A percentile compares a stretch with the other conserved stretches of the same genome.
These are phyloP conservation scores for Diarsia brunnea DNA, from an alignment of 2,888 invertebrate species.

Conservation along the genomic window DNA sequence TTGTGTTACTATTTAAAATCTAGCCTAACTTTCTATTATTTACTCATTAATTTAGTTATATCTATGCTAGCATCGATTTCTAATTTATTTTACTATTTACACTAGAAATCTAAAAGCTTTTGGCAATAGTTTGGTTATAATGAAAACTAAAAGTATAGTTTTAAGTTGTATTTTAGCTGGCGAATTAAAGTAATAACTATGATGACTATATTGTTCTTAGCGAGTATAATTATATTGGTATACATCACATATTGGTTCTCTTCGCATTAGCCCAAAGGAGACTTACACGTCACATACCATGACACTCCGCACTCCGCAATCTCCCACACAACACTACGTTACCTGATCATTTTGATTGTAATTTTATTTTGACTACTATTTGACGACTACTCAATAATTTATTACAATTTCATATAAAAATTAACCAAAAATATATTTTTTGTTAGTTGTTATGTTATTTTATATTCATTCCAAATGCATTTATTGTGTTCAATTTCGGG, in stretches of 20 bases:
- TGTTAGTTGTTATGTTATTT: slow-evolving; percentile 20
- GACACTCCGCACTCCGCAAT: background rate
- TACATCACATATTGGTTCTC: slow-evolving; percentile 8
- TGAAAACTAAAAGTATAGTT: slow-evolving; percentile 32
- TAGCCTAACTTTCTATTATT: slow-evolving; percentile 17
- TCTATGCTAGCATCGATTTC: slow-evolving; percentile 33
- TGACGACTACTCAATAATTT: slow-evolving; percentile 29
- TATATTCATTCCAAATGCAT: slow-evolving; percentile 65
- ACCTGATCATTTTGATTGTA: slow-evolving; percentile 33
- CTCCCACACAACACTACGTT: slow-evolving; percentile 27
- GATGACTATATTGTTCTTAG: background rate
- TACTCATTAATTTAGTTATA: slow-evolving; percentile 42
- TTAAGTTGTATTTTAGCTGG: slow-evolving; percentile 40
- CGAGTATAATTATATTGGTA: slow-evolving; percentile 1
- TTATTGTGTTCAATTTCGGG: slow-evolving; percentile 41
- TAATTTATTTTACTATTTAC: slow-evolving; percentile 47
- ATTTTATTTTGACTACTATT: slow-evolving; percentile 8
- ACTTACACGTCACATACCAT: background rate
- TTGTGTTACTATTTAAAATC: slow-evolving; percentile 27
- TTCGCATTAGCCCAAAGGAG: background rate
- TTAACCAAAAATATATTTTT: slow-evolving; percentile 41
- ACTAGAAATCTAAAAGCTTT: slow-evolving; percentile 42
- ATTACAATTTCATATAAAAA: slow-evolving; percentile 16
- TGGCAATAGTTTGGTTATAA: slow-evolving; percentile 54
- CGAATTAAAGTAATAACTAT: slow-evolving; percentile 4